Base-by-base conservation (phyloP, 2,888 invertebrate species). In the Thera britannica region DNA sequence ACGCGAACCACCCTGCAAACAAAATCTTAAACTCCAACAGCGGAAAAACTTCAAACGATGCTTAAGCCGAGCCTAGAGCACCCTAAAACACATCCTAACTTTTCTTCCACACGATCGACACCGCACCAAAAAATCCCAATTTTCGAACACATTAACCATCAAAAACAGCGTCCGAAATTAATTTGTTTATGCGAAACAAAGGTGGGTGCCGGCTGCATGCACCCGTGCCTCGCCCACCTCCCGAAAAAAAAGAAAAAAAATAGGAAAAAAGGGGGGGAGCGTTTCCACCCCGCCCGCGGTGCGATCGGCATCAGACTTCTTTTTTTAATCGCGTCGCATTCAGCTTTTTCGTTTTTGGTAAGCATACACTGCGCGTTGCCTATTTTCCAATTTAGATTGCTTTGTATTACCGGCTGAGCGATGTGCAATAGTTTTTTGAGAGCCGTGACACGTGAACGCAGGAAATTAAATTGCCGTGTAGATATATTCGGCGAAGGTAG, bases 371-470 rank as follows among this genome's bases (percentile, higher is more conserved):
- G 92, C 90, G 90, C 92, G 90, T 90, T 92, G 93, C 93, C 93
- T 93, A 93, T 93, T 92, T 93, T 93, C 93, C 93, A 93, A 93
- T 93, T 93, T 93, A 93, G 93, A 93, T 93, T 92, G 93, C 93
- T 93, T 93, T 93, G 93, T 93, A 93, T 93, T 93, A 93, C 90
- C 89, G 92, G 88, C 82, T 91, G 92, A 92, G 90, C 90, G 91
- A 92, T 90, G 93, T 85, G 92, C 93, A 89, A 93, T 93, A 93
- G 93, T 92, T 93, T 92, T 75, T 92, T 92, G 90, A 90, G 85
- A 88, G 86, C 78, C 87, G 90, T 86, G 91, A 91, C 92, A 92
- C 84, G 89, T 86, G 85, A 88, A 82, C 79, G 85, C 79, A 86
- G 92, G 90, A 92, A 90, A 92, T 93, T 90, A 89, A 91, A 92